Base-by-base conservation (phyloP, 2,888 invertebrate genomes). In the Lobophora halterata region DNA sequence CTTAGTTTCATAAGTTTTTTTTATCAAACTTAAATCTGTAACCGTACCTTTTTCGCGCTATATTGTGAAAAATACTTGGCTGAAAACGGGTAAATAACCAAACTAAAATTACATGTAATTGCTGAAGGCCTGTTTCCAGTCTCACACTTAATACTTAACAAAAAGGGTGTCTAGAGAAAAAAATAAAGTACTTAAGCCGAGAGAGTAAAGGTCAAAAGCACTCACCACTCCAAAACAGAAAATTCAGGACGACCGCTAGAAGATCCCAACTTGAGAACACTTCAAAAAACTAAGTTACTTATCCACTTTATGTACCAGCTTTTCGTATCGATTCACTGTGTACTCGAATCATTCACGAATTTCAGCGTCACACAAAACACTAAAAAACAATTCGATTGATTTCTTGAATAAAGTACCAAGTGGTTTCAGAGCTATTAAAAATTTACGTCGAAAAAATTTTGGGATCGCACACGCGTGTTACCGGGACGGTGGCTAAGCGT, bases 281-380 rank as follows among this genome's bases (percentile, higher is more conserved):
- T 79, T 79, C 75, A 76, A 61, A 70, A 72, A 80, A 78, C 79
- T 78, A 66, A 72, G 63, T 74, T 58, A n/a, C n/a, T n/a, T n/a
- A 69, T 65, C 69, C 62, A 62, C 49, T 51, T 49, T 61, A 61
- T 49, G 52, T 49, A 59, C 49, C 39, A 52, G 39, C 43, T 42
- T 34, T 31, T 45, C 38, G 52, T 48, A 50, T 33, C 34, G 34
- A 25, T 51, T 52, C 42, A 46, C 45, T 38, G 32, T 43, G 32
- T 25, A 45, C 28, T 33, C 28, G 34, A 35, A 43, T 29, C 18
- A 35, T 40, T 45, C 44, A 39, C 38, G 36, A 54, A 30, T 49
- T 53, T 56, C 32, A 47, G 43, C 33, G 50, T 40, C 63, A 63
- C 53, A 50, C 63, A 63, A 58, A 59, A 58, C 65, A 63, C 63